phyloP scores from a whole-genome alignment of 1,140 invertebrate genomes.

The Anastrepha ludens region DNA sequence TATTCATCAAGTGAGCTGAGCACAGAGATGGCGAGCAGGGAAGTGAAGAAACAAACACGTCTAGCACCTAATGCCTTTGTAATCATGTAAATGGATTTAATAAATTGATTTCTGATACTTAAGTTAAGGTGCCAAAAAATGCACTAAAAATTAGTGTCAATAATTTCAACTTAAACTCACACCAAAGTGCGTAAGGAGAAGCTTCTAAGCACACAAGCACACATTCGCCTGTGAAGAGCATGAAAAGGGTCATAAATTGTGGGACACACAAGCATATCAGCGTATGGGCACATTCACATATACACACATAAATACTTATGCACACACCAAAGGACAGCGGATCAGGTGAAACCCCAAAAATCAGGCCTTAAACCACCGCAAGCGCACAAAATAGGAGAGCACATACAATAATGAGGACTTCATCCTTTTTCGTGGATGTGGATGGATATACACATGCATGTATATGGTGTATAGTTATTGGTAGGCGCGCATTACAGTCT shows the following conservation, averaged over 20 bases:
- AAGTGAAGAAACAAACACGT: no score
- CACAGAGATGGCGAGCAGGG: no score
- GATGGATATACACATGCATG: neutral
- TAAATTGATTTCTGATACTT: neutral
- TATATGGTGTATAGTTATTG: neutral
- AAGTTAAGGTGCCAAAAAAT: neutral
- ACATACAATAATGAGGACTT: neutral
- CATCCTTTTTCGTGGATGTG: neutral
- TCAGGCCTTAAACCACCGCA: conserved; percentile 34
- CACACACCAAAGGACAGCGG: neutral
- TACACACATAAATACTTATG: neutral
- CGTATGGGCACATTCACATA: neutral
- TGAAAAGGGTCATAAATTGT: neutral
- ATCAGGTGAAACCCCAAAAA: conserved; percentile 44
- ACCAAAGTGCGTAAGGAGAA: neutral
- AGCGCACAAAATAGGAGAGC: neutral
- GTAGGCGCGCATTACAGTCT: neutral
- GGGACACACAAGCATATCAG: neutral
- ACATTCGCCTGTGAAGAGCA: neutral
- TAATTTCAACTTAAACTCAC: conserved; percentile 1
- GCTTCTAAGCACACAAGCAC: neutral
- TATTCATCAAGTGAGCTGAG: no score
- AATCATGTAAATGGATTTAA: no score
- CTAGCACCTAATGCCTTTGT: no score
- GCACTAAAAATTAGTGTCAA: neutral